Percentiles rank a stretch among this genome's conserved stretches.
phyloP scores from a whole-genome alignment of 2,888 invertebrate genomes.

The Orthosia incerta region DNA sequence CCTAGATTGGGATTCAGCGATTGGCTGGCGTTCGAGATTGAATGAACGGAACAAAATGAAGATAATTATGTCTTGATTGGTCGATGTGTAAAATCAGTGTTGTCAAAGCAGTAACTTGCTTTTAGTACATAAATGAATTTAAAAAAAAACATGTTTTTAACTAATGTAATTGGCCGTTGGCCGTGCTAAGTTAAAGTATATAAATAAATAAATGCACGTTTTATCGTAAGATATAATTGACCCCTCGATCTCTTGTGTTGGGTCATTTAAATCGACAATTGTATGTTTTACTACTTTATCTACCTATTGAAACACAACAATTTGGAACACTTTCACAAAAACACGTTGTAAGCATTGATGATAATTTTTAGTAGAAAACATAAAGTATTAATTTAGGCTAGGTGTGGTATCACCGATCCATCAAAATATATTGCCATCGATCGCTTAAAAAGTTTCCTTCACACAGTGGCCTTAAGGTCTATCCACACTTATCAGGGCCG shows the following conservation, averaged over 20 bases:
- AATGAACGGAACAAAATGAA: slow-evolving; percentile 32
- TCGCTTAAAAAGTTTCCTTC: not conserved
- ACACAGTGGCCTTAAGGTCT: too few relatives aligned
- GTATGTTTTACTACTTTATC: not conserved
- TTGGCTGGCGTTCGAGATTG: slow-evolving; percentile 35
- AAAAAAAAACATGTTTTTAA: too few relatives aligned
- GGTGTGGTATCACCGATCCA: slow-evolving; percentile 6
- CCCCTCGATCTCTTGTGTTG: not conserved
- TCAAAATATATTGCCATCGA: slow-evolving; percentile 2
- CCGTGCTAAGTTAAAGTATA: too few relatives aligned
- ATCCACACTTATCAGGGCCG: too few relatives aligned
- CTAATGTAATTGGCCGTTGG: too few relatives aligned
- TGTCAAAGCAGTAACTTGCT: slow-evolving; percentile 7
- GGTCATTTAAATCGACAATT: not conserved
- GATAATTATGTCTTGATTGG: slow-evolving; percentile 44
- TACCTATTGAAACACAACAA: not conserved
- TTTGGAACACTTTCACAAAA: not conserved
- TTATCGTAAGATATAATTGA: not conserved
- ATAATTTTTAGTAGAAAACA: not conserved
- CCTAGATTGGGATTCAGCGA: slow-evolving; percentile 22
- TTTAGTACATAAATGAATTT: slow-evolving; percentile 20
- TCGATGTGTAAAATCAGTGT: slow-evolving; percentile 18
- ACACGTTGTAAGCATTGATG: too few relatives aligned
- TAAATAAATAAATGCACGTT: not conserved
- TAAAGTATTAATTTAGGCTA: not conserved